These are phyloP conservation scores for Okamejei kenojei DNA, from an alignment of 2,797 vertebrate species.

Conservation along the genomic window DNA sequence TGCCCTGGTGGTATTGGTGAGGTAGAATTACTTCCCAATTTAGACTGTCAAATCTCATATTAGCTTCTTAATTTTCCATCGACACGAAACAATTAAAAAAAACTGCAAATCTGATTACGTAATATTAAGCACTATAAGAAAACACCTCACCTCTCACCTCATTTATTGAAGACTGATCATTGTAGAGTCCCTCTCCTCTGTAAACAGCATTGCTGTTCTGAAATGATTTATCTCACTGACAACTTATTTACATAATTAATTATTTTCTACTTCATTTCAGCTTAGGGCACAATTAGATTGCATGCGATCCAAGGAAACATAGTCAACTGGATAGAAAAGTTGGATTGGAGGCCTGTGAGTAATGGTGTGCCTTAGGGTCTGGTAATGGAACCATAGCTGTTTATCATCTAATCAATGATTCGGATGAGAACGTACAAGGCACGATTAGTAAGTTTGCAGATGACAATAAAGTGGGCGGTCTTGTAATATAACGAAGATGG, in stretches of 20 bases:
- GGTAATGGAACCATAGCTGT: too few relatives aligned
- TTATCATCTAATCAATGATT: too few relatives aligned
- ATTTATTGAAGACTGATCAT: neutral
- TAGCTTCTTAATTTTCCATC: neutral
- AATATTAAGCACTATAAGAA: neutral
- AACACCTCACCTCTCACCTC: neutral
- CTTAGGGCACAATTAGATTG: neutral
- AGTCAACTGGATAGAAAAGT: too few relatives aligned
- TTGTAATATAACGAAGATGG: too few relatives aligned
- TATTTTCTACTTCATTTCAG: neutral
- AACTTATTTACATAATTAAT: neutral
- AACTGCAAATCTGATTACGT: neutral
- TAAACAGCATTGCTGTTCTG: neutral
- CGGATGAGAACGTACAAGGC: too few relatives aligned
- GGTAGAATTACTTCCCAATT: neutral
- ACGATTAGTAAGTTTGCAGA: too few relatives aligned
- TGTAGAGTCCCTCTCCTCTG: neutral
- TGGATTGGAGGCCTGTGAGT: too few relatives aligned
- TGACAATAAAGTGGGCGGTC: too few relatives aligned
- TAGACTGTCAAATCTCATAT: neutral
- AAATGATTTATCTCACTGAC: conserved; percentile 3
- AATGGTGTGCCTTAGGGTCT: too few relatives aligned
- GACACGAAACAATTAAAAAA: neutral
- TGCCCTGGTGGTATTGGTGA: too few relatives aligned
- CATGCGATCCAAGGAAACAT: too few relatives aligned